These are phyloP conservation scores for Irena cyanogastra DNA, from an alignment of 2,113 vertebrate species.

Conservation along the genomic window DNA sequence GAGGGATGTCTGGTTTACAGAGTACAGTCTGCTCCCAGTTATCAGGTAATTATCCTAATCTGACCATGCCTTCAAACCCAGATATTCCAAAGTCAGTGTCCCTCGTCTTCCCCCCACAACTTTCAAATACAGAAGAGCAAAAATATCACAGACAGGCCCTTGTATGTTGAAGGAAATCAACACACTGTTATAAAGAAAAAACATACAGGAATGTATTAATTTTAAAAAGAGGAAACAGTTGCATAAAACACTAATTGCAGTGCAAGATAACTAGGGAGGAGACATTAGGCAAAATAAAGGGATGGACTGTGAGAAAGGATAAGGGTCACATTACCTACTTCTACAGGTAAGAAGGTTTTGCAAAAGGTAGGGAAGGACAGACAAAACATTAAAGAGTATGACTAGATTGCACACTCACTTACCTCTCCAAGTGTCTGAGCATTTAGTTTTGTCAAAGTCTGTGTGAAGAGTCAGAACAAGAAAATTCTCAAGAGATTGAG, in stretches of 20 bases:
- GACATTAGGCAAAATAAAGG: background rate
- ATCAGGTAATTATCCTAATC: conserved; percentile 21
- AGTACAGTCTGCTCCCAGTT: conserved; percentile 13
- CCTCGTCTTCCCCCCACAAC: background rate
- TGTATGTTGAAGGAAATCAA: background rate
- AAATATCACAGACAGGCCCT: background rate
- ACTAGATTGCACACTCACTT: background rate
- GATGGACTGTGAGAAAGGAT: background rate
- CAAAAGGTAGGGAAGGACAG: background rate
- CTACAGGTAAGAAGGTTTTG: background rate
- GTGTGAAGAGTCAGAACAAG: background rate
- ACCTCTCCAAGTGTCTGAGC: accelerated
- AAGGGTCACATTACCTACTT: background rate
- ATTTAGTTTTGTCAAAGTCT: background rate
- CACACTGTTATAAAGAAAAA: background rate
- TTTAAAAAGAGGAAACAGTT: background rate
- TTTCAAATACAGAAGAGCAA: background rate
- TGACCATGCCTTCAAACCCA: conserved; percentile 2
- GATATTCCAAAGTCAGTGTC: background rate
- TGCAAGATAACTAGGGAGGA: background rate
- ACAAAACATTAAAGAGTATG: background rate
- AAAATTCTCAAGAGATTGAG: background rate
- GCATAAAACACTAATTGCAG: background rate
- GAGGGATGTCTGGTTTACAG: background rate
- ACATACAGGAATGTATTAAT: background rate